Conservation (phyloP, 37 sponge, comb jelly and placozoan genomes). For the Hexactinellida sp. region DNA sequence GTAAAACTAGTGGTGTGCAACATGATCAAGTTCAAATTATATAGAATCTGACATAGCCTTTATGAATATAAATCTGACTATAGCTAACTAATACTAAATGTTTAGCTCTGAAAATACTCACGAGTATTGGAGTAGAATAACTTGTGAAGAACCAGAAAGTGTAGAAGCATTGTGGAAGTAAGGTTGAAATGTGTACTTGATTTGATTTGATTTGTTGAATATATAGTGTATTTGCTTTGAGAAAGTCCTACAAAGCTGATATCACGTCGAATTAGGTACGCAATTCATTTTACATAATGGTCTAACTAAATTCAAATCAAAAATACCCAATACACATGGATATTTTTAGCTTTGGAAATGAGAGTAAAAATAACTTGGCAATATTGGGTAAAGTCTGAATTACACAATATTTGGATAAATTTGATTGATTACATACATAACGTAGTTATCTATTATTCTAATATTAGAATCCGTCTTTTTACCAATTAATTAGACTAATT, state of each 20-base stretch:
- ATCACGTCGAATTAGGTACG: background rate
- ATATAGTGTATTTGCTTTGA: background rate
- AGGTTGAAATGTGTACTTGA: background rate
- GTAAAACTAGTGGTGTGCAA: too few species aligned
- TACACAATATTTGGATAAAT: too few species aligned
- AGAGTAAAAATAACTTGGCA: background rate
- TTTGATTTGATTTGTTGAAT: background rate
- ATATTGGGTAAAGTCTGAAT: too few species aligned
- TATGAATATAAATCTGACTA: too few species aligned
- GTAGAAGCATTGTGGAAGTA: background rate
- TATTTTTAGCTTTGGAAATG: background rate
- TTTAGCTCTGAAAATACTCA: too few species aligned
- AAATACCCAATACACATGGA: background rate
- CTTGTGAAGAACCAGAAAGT: background rate
- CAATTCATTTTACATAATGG: background rate
- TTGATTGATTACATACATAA: too few species aligned
- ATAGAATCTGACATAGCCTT: too few species aligned
- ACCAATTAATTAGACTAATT: too few species aligned
- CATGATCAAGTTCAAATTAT: too few species aligned
- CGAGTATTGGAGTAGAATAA: background rate
- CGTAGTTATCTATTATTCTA: too few species aligned
- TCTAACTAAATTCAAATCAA: background rate
- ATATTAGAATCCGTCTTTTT: too few species aligned
- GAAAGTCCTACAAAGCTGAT: background rate
- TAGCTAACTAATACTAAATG: too few species aligned